These are phyloP conservation scores for Parochlus steinenii DNA, from an alignment of 2,888 invertebrate species.

Conservation along the genomic window DNA sequence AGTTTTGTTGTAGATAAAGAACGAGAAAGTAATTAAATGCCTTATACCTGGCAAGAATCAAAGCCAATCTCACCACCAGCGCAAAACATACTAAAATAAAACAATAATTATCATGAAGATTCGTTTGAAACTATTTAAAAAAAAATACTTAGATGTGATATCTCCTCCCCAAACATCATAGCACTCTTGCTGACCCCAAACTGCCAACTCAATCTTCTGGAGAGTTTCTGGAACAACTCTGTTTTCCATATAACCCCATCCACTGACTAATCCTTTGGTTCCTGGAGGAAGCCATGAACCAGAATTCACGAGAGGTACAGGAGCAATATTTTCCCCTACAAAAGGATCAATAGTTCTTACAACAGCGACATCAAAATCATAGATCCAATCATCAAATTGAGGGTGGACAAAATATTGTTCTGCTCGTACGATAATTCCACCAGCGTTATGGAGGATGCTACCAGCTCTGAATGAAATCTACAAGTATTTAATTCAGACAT, in stretches of 20 bases:
- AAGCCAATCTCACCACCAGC: conserved; percentile 8
- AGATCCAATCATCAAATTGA: neutral
- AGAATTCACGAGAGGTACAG: neutral
- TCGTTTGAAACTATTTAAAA: no score
- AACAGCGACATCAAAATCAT: conserved; percentile 8
- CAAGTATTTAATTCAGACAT: no score
- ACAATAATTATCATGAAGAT: no score
- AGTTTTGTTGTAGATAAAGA: neutral
- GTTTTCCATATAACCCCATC: neutral
- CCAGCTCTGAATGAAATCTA: conserved; percentile 7
- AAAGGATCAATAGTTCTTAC: conserved; percentile 7
- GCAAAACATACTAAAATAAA: conserved; percentile 9
- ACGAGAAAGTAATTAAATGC: conserved; percentile 4
- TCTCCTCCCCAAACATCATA: conserved; percentile 1
- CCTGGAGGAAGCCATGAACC: neutral
- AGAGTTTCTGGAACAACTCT: conserved; percentile 1
- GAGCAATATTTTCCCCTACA: neutral
- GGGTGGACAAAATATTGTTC: conserved; percentile 8
- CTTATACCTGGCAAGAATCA: conserved; percentile 1
- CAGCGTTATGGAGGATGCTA: neutral
- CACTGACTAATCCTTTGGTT: neutral
- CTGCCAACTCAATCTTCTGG: conserved; percentile 2
- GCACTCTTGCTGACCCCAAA: conserved; percentile 9
- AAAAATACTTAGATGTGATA: conserved; percentile 3
- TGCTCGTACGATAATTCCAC: conserved; percentile 7